These are phyloP conservation scores for Enhydra lutris DNA, from an alignment of 2,113 vertebrate genomes.

Conservation along the genomic window DNA sequence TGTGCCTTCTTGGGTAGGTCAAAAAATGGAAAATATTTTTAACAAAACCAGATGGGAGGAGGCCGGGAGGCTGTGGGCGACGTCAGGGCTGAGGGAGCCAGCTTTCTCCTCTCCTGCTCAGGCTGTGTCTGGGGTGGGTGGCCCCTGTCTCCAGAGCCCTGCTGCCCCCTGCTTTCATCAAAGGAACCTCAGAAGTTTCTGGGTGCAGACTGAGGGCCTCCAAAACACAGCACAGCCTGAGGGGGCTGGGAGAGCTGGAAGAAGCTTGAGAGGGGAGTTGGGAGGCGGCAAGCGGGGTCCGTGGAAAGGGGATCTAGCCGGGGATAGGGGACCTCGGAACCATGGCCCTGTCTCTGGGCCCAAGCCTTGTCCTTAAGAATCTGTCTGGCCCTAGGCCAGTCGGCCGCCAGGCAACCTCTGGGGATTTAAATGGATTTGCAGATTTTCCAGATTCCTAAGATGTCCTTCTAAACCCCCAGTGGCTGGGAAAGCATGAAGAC, in stretches of 20 bases:
- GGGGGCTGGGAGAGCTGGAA: background rate
- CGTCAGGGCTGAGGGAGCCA: background rate
- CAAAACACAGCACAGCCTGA: background rate
- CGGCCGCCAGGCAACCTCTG: constrained; percentile 53
- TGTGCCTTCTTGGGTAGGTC: background rate
- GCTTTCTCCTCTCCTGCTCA: background rate
- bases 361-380: constrained; percentile 36
- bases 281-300: background rate
- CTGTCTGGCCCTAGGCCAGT: constrained; percentile 50
- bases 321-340: background rate
- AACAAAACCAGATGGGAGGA: constrained; percentile 66
- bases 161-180: background rate
- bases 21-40: constrained; percentile 64
- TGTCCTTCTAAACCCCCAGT: constrained; percentile 63
- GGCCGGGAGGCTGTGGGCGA: background rate
- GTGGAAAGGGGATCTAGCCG: background rate
- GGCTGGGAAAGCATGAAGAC: constrained; percentile 40
- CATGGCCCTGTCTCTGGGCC: background rate
- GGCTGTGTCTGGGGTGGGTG: background rate
- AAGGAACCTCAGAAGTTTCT: background rate
- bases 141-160: background rate
- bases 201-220: background rate
- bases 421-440: constrained; percentile 75
- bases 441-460: constrained; percentile 74
- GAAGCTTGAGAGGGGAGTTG: background rate